Evolutionary conservation across 2,113 vertebrate genomes (phyloP), one percentile per base, ranked within the genome.

Genomic region (Zosterops borbonicus): DNA sequence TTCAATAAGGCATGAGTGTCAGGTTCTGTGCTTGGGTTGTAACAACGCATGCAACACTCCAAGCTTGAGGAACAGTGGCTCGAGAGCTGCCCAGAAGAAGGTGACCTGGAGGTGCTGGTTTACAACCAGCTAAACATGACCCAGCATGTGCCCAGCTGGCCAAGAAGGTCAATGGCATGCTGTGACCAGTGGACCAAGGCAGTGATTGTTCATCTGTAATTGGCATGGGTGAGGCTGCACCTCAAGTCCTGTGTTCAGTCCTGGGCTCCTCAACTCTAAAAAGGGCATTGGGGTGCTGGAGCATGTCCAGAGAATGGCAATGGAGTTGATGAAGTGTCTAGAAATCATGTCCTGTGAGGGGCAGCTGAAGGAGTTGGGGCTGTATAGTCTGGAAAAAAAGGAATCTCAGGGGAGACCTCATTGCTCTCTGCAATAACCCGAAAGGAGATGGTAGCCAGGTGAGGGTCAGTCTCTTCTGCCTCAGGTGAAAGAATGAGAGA

Each of bases 261-360:
- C 58, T 49, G 35, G 31, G 50, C 9, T 16, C 41, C 21, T 64
- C 58, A 31, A 10, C 49, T 64, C 7, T 18, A 10, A 41, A 79
- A 64, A 49, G 7, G 8, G 9, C 13, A 27, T 27, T 42, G 21
- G 12, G 25, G 17, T 31, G 29, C 50, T 35, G 35, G 17, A 71
- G 17, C 0, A 0, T 49, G 25, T 64, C 35, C 35, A 49, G 31
- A 42, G 75, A 35, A 56, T 11, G 41, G 29, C n/a, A 64, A 2
- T n/a, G 14, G 25, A 64, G 11, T 8, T 49, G 29, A 9, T 24
- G 29, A 88, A 49, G 14, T 9, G 31, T 64, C 21, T 42, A 49
- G 21, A 56, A 73, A 73, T 31, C 24, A 25, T 9, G 17, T 49
- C 7, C 25, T 80, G 35, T 49, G 35, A 42, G 31, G 25, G 18